These are phyloP conservation scores for Sylvia atricapilla DNA, from an alignment of 2,113 vertebrate genomes.

Conservation along the genomic window DNA sequence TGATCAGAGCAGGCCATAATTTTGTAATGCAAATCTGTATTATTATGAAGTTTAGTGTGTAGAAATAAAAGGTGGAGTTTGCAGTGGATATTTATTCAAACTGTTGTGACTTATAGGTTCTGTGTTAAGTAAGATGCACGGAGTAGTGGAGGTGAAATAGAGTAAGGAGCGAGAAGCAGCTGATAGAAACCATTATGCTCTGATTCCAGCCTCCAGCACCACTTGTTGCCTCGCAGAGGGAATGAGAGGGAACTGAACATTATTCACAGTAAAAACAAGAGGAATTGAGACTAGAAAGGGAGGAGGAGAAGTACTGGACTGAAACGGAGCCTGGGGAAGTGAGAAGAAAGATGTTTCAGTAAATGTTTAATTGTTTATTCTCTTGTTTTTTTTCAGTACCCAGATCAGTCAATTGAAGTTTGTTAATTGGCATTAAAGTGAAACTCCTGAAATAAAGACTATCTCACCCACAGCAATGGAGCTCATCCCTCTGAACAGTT, in stretches of 20 bases:
- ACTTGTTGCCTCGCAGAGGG: not conserved
- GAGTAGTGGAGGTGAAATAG: not conserved
- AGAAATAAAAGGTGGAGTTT: not conserved
- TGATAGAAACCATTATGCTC: not conserved
- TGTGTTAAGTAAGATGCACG: not conserved
- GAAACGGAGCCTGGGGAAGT: not conserved
- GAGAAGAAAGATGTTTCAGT: not conserved
- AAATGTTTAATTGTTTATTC: not conserved
- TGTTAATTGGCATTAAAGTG: not conserved
- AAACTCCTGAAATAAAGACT: not conserved
- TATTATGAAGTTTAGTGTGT: not conserved
- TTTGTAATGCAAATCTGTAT: not conserved
- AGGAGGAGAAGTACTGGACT: not conserved
- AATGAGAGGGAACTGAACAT: not conserved
- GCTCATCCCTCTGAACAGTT: not conserved
- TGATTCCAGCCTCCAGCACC: not conserved
- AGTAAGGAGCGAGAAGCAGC: not conserved
- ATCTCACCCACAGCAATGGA: not conserved
- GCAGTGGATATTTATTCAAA: not conserved
- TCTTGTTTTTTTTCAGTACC: not conserved
- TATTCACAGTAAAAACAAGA: not conserved
- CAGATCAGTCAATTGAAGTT: not conserved
- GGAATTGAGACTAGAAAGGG: not conserved
- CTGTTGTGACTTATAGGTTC: not conserved
- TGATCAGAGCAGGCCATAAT: not conserved